Evolutionary conservation across 2,113 vertebrate species (phyloP).

Genomic region (Corythaeola cristata): DNA sequence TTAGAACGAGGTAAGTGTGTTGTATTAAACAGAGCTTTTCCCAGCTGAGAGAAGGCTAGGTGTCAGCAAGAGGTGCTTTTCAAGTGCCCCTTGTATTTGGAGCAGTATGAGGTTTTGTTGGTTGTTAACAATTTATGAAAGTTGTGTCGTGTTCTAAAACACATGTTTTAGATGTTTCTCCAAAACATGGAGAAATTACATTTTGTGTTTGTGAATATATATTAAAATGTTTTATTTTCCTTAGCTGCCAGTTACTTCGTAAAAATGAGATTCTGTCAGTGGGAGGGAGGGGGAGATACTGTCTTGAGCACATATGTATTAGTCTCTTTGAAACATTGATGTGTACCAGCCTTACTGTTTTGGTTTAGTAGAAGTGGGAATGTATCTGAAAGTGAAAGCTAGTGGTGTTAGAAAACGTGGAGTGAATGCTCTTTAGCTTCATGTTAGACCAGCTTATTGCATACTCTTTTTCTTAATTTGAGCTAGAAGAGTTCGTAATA

Average conservation of each 20-base stretch:
- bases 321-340: background rate
- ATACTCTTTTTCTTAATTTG: conserved; percentile 22
- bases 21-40: background rate
- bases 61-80: background rate
- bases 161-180: no score
- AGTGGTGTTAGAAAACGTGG: background rate
- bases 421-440: background rate
- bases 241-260: background rate
- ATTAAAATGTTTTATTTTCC: background rate
- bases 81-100: background rate
- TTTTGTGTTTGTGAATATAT: background rate
- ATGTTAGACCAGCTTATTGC: conserved; percentile 1
- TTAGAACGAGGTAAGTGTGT: conserved; percentile 87
- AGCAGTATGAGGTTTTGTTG: background rate
- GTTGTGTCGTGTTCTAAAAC: background rate
- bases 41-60: background rate
- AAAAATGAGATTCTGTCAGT: background rate
- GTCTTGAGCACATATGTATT: background rate
- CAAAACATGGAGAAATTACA: background rate
- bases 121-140: background rate
- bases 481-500: conserved; percentile 27
- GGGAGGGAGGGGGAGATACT: background rate
- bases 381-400: background rate
- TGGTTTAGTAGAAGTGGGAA: background rate
- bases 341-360: background rate